These are phyloP conservation scores for Pollenia amentaria DNA, from an alignment of 2,888 invertebrate genomes.

Conservation along the genomic window DNA sequence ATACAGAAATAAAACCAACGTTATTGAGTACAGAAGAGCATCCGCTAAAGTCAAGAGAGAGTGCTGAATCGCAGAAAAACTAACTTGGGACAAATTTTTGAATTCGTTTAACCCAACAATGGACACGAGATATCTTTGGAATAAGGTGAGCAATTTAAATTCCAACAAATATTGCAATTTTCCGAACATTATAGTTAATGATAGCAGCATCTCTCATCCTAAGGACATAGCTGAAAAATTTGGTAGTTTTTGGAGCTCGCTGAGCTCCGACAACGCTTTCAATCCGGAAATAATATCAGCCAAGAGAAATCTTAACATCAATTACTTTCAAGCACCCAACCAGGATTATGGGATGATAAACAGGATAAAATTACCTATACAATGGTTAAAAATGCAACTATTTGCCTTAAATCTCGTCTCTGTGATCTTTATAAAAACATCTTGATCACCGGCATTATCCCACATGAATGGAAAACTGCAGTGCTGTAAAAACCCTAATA, in stretches of 20 bases:
- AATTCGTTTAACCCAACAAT: constrained; percentile 49
- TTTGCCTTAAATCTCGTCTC: too few relatives aligned
- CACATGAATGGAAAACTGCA: constrained; percentile 38
- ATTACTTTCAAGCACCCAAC: background rate
- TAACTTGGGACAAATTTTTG: constrained; percentile 28
- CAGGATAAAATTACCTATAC: constrained; percentile 46
- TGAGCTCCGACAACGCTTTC: constrained; percentile 43
- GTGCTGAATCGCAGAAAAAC: constrained; percentile 6
- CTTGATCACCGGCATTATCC: background rate
- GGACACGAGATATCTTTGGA: constrained; percentile 33
- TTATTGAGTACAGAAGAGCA: constrained; percentile 7
- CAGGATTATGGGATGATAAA: background rate
- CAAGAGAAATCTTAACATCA: constrained; percentile 6
- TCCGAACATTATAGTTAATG: background rate
- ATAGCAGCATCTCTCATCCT: constrained; percentile 17
- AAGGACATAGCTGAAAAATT: constrained; percentile 28
- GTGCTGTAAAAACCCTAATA: constrained; percentile 7
- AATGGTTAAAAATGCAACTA: too few relatives aligned
- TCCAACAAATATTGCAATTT: constrained; percentile 7
- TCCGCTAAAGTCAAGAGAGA: constrained; percentile 8
- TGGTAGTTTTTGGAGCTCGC: constrained; percentile 42
- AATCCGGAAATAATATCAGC: background rate
- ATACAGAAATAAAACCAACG: background rate
- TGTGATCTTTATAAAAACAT: constrained; percentile 6
- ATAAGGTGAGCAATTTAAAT: constrained; percentile 45